A percentile compares a stretch with the other conserved stretches of the same genome.
These are phyloP conservation scores for Muscina levida DNA, from an alignment of 2,888 invertebrate species.

Conservation along the genomic window DNA sequence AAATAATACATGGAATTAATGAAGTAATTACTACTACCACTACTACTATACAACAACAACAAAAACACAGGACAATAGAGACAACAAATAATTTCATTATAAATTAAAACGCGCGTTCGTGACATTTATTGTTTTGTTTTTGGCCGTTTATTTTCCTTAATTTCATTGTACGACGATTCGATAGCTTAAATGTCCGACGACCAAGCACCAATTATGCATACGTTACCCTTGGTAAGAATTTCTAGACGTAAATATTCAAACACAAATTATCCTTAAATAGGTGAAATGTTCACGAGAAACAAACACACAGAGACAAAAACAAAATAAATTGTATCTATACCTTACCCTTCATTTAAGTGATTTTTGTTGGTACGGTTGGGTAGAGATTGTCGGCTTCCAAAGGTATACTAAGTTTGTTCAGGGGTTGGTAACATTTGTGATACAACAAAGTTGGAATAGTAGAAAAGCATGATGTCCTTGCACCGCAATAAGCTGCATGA, in stretches of 20 bases:
- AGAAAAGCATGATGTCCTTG: no score
- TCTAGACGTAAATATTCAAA: neutral
- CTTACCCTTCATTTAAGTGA: neutral
- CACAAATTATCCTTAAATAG: conserved; percentile 4
- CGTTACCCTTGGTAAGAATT: neutral
- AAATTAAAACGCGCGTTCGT: conserved; percentile 45
- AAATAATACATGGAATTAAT: conserved; percentile 70
- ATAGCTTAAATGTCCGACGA: neutral
- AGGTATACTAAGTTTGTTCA: neutral
- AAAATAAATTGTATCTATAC: neutral
- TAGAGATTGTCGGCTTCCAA: no score
- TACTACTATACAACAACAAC: conserved; percentile 21
- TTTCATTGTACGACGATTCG: neutral
- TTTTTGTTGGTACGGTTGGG: neutral
- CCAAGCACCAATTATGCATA: conserved; percentile 2
- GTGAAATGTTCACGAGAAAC: no score
- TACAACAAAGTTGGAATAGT: no score
- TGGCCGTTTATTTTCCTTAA: neutral
- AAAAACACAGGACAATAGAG: neutral
- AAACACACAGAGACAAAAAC: neutral
- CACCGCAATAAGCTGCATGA: no score
- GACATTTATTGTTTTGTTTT: conserved; percentile 40
- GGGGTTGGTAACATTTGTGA: no score
- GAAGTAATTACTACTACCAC: conserved; percentile 74
- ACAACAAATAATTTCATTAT: conserved; percentile 41